These are phyloP conservation scores for Ceyx cyanopectus DNA, from an alignment of 2,113 vertebrate genomes.

Conservation along the genomic window DNA sequence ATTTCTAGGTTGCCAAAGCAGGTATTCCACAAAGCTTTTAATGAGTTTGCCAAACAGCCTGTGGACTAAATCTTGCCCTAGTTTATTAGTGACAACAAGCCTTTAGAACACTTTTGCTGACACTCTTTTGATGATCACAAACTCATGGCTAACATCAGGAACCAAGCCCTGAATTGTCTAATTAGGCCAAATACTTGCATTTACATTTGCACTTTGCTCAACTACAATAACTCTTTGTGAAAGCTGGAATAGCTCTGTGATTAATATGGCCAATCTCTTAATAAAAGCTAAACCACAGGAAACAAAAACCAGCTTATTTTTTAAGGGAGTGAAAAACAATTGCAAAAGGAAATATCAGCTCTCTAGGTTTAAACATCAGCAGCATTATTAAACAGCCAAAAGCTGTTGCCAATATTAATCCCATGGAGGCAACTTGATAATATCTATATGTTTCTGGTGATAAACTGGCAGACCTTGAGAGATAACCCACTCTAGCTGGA, in stretches of 20 bases:
- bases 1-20: neutral
- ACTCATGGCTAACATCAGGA: neutral
- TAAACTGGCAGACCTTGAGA: neutral
- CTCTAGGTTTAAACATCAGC: neutral
- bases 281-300: constrained; percentile 1
- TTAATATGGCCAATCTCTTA: neutral
- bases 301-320: neutral
- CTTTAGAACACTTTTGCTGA: neutral
- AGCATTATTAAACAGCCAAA: neutral
- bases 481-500: neutral
- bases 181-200: neutral
- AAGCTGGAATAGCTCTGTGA: neutral
- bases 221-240: neutral
- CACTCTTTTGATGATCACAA: neutral
- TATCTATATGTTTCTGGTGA: neutral
- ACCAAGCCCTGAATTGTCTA: neutral
- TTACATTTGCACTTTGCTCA: neutral
- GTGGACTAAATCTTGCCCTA: neutral
- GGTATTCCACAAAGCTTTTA: neutral
- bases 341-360: neutral
- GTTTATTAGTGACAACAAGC: neutral
- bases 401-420: neutral
- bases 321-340: neutral
- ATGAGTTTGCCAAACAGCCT: neutral
- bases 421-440: neutral